phyloP scores from a whole-genome alignment of 2,113 vertebrate genomes.

The Plecotus auritus region DNA sequence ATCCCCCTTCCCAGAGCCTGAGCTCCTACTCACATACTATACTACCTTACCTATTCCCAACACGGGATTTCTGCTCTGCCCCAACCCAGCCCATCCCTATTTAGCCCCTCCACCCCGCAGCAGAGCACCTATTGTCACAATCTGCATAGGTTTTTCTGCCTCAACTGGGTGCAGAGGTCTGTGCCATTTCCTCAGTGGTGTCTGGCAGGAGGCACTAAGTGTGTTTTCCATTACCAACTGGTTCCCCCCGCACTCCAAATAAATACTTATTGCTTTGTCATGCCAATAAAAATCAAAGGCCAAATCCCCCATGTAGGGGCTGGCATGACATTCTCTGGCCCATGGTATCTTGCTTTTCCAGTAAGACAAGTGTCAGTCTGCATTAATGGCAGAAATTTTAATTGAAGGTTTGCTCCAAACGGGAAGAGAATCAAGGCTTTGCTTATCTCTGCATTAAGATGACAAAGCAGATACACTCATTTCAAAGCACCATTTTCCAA shows the following conservation, averaged over 20 bases:
- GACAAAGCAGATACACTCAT: neutral
- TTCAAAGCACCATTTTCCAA: slow-evolving; percentile 32
- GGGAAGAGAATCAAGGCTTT: neutral
- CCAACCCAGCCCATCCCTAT: neutral
- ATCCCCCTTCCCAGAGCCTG: neutral
- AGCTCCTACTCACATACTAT: neutral
- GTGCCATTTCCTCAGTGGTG: neutral
- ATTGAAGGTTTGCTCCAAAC: neutral
- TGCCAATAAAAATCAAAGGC: slow-evolving; percentile 36
- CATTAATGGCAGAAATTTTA: neutral
- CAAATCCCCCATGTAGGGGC: neutral
- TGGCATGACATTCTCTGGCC: neutral
- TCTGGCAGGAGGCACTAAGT: neutral
- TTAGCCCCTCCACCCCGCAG: neutral
- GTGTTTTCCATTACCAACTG: neutral
- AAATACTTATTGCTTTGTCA: slow-evolving; percentile 30
- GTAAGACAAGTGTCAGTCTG: slow-evolving; percentile 49
- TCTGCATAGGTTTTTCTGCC: neutral
- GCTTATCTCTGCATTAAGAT: neutral
- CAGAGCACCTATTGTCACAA: neutral
- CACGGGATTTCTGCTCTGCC: neutral
- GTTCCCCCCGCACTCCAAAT: neutral
- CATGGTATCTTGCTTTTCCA: slow-evolving; percentile 36
- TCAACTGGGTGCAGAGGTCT: neutral
- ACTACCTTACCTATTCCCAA: neutral